A percentile compares a stretch with the other conserved stretches of the same genome.
These are phyloP conservation scores for Phenganax subtilis DNA, from an alignment of 92 coral and sea anemone species.

Conservation along the genomic window DNA sequence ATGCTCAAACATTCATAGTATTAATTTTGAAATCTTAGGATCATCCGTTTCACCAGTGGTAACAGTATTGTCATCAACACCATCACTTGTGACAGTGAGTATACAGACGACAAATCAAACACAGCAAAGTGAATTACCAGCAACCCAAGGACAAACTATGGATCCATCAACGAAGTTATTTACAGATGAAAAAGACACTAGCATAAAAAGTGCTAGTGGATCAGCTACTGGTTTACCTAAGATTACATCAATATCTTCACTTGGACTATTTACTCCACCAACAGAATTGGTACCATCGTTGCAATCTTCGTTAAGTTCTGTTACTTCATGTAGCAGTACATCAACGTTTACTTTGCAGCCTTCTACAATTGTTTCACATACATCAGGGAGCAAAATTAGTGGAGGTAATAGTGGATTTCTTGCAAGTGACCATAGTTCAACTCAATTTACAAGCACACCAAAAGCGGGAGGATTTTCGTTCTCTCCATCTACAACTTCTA, in stretches of 20 bases:
- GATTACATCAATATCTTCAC: not conserved
- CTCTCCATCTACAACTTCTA: not conserved
- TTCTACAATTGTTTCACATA: too few species aligned
- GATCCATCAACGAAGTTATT: too few species aligned
- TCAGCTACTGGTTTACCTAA: not conserved
- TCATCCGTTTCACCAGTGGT: not conserved
- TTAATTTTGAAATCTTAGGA: slow-evolving; percentile 8
- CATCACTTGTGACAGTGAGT: not conserved
- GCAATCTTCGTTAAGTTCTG: too few species aligned
- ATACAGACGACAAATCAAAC: too few species aligned
- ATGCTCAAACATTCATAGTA: not conserved
- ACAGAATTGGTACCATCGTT: too few species aligned
- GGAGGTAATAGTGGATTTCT: not conserved
- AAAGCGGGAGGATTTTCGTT: slow-evolving; percentile 19
- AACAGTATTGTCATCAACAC: not conserved
- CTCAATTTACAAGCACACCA: not conserved
- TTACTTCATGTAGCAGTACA: too few species aligned
- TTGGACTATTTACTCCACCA: too few species aligned
- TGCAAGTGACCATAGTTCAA: not conserved
- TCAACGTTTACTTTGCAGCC: not conserved
- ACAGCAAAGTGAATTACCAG: too few species aligned
- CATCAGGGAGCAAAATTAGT: too few species aligned
- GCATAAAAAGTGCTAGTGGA: not conserved
- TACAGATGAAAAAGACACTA: too few species aligned
- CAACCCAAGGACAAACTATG: too few species aligned